Evolutionary conservation across 2,113 vertebrate genomes (phyloP).

Genomic region (Silurus asotus): DNA sequence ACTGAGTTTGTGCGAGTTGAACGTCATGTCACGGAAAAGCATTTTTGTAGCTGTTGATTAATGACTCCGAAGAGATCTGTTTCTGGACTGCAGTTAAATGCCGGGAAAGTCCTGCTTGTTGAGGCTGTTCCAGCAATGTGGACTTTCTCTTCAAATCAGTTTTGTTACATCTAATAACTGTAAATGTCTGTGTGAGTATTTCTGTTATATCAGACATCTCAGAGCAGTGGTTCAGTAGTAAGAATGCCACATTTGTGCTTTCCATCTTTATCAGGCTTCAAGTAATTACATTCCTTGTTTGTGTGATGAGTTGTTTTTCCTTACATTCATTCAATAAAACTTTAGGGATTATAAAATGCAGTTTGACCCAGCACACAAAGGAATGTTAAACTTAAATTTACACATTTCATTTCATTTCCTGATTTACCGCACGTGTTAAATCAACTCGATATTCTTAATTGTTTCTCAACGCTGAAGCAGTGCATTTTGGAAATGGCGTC

Average conservation of each 20-base stretch:
- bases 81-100: slow-evolving; percentile 9
- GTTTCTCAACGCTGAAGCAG: neutral
- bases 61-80: neutral
- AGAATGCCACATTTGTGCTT: neutral
- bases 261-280: neutral
- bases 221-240: slow-evolving; percentile 12
- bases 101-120: slow-evolving; percentile 44
- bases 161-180: neutral
- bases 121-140: slow-evolving; percentile 26
- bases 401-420: neutral
- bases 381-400: neutral
- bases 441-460: neutral
- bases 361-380: neutral
- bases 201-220: neutral
- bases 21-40: neutral
- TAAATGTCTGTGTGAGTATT: neutral
- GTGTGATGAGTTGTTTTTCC: neutral
- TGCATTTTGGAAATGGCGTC: slow-evolving; percentile 2
- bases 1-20: neutral
- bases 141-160: neutral
- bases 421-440: neutral
- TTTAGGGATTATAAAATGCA: neutral
- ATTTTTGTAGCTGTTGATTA: slow-evolving; percentile 6
- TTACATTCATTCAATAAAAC: neutral
- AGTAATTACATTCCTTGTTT: neutral